phyloP scores from a whole-genome alignment of 2,113 vertebrate genomes.

The Paracanthobrama guichenoti region DNA sequence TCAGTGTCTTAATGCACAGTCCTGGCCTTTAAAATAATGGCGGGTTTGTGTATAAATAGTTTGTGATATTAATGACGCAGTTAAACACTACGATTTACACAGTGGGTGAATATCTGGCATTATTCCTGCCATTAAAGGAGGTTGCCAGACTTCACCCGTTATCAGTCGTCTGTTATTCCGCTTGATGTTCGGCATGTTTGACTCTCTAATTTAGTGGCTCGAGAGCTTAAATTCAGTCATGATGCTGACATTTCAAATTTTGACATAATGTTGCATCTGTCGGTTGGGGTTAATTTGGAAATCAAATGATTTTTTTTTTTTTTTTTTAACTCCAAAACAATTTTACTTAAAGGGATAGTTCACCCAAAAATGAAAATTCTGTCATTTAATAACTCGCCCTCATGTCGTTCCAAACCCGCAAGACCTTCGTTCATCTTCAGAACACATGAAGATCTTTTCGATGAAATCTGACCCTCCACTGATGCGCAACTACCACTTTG shows the following conservation, averaged over 20 bases:
- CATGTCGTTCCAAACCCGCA: too few species aligned
- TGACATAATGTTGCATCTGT: neutral
- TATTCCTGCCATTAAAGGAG: neutral
- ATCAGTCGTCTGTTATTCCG: neutral
- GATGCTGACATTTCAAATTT: neutral
- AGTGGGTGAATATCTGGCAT: neutral
- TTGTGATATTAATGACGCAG: neutral
- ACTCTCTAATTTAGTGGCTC: neutral
- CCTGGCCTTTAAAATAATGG: neutral
- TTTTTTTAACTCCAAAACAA: neutral
- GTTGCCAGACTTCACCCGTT: constrained; percentile 1
- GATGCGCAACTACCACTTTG: too few species aligned
- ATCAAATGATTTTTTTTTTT: neutral
- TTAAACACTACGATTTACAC: constrained; percentile 2
- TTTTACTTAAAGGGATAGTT: too few species aligned
- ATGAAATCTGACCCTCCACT: too few species aligned
- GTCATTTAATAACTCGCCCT: too few species aligned
- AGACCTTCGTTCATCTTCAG: too few species aligned
- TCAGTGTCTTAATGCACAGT: neutral
- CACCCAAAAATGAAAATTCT: too few species aligned
- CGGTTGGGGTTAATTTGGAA: neutral
- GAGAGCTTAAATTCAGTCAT: neutral
- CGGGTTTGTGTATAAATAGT: too few species aligned
- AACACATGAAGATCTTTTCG: too few species aligned
- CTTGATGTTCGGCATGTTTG: neutral